phyloP scores from a whole-genome alignment of 2,888 invertebrate genomes.

The Campoplex capitator region DNA sequence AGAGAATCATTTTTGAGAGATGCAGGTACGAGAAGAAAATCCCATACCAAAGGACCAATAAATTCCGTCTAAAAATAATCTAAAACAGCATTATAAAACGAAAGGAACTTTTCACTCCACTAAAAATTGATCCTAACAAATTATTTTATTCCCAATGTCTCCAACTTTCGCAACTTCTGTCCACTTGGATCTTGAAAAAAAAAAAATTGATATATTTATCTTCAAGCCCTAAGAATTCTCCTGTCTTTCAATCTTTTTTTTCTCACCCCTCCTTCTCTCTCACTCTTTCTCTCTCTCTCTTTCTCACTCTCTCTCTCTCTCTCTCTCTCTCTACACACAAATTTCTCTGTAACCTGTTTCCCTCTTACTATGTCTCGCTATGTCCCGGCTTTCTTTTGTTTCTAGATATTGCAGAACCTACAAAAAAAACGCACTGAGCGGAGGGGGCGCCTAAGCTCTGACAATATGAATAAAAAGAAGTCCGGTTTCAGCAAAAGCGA shows the following conservation, averaged over 20 bases:
- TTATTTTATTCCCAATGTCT: constrained; percentile 44
- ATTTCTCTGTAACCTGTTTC: constrained; percentile 83
- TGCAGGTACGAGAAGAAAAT: constrained; percentile 34
- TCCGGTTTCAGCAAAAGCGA: constrained; percentile 97
- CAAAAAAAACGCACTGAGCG: constrained; percentile 99
- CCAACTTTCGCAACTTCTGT: constrained; percentile 42
- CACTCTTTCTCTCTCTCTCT: constrained; percentile 68
- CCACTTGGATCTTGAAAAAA: constrained; percentile 35
- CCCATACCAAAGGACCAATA: not conserved
- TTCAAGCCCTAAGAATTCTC: constrained; percentile 54
- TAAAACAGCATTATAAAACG: constrained; percentile 20
- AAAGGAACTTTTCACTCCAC: not conserved
- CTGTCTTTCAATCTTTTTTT: constrained; percentile 65
- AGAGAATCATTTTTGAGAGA: constrained; percentile 59
- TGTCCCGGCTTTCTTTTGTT: constrained; percentile 91
- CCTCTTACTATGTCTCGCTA: constrained; percentile 91
- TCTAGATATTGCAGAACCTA: constrained; percentile 99
- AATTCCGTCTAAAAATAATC: not conserved
- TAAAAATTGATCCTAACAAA: constrained; percentile 36
- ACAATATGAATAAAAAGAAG: constrained; percentile 95
- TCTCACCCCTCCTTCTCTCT: constrained; percentile 44
- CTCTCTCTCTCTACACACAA: constrained; percentile 78
- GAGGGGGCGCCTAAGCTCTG: constrained; percentile 98
- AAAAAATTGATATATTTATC: constrained; percentile 13
- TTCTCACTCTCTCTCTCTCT: constrained; percentile 77